Base-by-base conservation (phyloP, 2,797 vertebrate species). In the Acanthurus leucopareius region DNA sequence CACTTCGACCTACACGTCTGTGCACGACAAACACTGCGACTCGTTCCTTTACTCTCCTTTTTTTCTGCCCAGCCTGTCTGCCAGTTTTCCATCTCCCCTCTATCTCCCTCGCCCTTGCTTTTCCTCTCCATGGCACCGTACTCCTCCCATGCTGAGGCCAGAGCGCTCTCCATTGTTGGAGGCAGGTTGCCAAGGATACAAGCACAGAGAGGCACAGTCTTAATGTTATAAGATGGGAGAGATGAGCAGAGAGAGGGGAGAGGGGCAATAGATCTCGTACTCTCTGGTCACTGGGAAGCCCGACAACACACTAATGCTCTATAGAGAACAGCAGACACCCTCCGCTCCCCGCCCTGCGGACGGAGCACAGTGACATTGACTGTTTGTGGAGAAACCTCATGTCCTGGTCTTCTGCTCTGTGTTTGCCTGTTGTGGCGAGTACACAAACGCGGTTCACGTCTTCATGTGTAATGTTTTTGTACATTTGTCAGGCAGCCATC, bases 161-260 rank as follows among this genome's bases (percentile, higher is more conserved):
- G 85, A 90, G 86, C 90, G 89, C 85, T 85, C 86, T 83, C 86
- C 89, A 89, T 94, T 92, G 88, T 92, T 93, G 89, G 86, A 93
- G 86, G 92, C 92, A 94, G 89, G 94, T 95, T 95, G 92, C 94
- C 94, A 94, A 93, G 94, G 94, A 93, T 95, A 95, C 91, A 79
- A 89, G 91, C 88, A 81, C 88, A 92, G 81, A 91, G 91, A 92
- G 82, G 83, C 88, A 87, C 88, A 91, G 91, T 91, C 91, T 93
- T 92, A 87, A 91, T 91, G 90, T 90, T 93, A 88, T 83, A 86
- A 93, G 89, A 92, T 91, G 84, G 88, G 86, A 89, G 84, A 88
- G 91, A 91, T 90, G 91, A 86, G 86, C 84, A 79, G 61, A 73
- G 85, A 82, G 77, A 85, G 70, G 73, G 72, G 79, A 86, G 83